phyloP scores from a whole-genome alignment of 2,113 vertebrate species.

The Leucoraja erinaceus region DNA sequence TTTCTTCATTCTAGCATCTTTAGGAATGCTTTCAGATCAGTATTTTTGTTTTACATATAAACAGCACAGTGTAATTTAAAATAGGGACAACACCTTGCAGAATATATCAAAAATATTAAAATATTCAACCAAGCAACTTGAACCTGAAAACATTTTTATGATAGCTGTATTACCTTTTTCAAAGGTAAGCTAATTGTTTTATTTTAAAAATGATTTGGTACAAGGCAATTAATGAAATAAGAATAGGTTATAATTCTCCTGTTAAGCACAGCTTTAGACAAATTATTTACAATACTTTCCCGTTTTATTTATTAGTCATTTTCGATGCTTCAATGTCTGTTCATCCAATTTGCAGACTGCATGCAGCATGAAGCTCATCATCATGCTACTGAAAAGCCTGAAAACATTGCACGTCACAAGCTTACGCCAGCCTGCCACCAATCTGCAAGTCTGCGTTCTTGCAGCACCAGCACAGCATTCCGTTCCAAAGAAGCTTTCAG shows the following conservation, averaged over 20 bases:
- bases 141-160: slow-evolving; percentile 12
- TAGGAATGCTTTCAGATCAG: neutral
- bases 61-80: neutral
- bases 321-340: slow-evolving; percentile 32
- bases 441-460: slow-evolving; percentile 95
- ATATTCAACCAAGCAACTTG: neutral
- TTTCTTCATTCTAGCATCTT: neutral
- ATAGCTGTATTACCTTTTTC: neutral
- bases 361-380: slow-evolving; percentile 36
- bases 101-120: neutral
- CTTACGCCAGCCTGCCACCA: slow-evolving; percentile 95
- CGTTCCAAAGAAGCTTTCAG: slow-evolving; percentile 79
- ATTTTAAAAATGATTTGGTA: neutral
- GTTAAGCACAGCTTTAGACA: neutral
- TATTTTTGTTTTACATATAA: neutral
- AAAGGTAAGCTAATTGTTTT: slow-evolving; percentile 10
- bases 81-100: neutral
- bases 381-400: slow-evolving; percentile 36
- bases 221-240: neutral
- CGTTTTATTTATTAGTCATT: slow-evolving; percentile 33
- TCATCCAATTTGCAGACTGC: slow-evolving; percentile 38
- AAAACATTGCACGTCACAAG: slow-evolving; percentile 68
- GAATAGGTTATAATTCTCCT: neutral
- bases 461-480: slow-evolving; percentile 82
- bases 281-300: slow-evolving; percentile 13